These are phyloP conservation scores for Panagrolaimus sp. DNA, from an alignment of 1,140 invertebrate species.

Conservation along the genomic window DNA sequence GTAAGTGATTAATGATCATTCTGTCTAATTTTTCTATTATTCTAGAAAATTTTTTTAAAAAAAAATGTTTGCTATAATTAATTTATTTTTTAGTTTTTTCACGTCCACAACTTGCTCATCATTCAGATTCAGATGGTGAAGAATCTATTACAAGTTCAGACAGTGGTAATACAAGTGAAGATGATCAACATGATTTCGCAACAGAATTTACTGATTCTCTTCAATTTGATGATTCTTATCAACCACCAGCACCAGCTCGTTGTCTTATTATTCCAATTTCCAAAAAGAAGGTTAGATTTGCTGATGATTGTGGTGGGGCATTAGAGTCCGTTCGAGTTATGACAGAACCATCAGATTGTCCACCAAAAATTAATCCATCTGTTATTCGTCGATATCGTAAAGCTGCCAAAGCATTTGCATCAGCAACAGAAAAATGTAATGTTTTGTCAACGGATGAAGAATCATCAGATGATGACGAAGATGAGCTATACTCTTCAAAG, in stretches of 20 bases:
- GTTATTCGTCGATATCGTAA: conserved; percentile 36
- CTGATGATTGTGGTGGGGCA: conserved; percentile 79
- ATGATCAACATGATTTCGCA: not conserved
- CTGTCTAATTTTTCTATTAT: too few species aligned
- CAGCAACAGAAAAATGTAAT: not conserved
- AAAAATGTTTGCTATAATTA: not conserved
- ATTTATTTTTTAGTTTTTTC: conserved; percentile 9
- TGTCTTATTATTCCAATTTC: not conserved
- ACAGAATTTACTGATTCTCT: not conserved
- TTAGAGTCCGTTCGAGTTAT: conserved; percentile 76
- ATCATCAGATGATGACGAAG: conserved; percentile 58
- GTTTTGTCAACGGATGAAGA: conserved; percentile 16
- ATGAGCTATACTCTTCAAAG: conserved; percentile 61
- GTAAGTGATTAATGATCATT: conserved; percentile 11
- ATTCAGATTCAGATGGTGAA: conserved; percentile 10
- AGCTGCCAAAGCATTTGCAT: conserved; percentile 30
- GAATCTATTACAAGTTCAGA: conserved; percentile 7
- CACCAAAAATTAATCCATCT: conserved; percentile 68
- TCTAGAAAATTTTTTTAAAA: too few species aligned
- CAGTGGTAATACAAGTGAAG: conserved; percentile 4
- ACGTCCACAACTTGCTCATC: not conserved
- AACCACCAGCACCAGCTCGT: not conserved
- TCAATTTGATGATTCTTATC: conserved; percentile 5
- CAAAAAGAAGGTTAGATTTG: conserved; percentile 85
- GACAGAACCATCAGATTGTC: conserved; percentile 82